These are phyloP conservation scores for Euglossa dilemma DNA, from an alignment of 1,140 invertebrate genomes.

Conservation along the genomic window DNA sequence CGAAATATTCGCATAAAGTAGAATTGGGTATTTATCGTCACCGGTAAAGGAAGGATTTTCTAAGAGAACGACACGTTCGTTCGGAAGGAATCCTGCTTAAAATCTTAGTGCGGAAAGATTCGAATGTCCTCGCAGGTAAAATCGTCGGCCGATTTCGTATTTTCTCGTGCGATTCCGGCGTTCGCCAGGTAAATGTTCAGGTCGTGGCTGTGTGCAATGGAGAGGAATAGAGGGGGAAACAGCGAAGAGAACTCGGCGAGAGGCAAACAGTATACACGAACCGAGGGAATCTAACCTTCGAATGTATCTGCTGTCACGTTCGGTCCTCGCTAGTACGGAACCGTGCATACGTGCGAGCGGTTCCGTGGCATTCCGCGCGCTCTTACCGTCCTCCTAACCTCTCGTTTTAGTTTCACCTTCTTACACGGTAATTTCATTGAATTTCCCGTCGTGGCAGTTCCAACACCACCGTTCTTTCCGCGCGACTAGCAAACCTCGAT, in stretches of 20 bases:
- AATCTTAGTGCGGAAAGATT: slow-evolving; percentile 30
- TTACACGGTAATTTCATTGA: not conserved
- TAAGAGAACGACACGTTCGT: not conserved
- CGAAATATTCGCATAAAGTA: too few species aligned
- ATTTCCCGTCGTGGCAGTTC: not conserved
- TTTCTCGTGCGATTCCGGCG: slow-evolving; percentile 63
- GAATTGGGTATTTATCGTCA: too few species aligned
- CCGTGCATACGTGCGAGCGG: slow-evolving; percentile 65
- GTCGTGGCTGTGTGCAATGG: slow-evolving; percentile 63
- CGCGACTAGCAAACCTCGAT: not conserved
- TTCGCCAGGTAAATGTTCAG: slow-evolving; percentile 78
- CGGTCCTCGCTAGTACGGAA: slow-evolving; percentile 69
- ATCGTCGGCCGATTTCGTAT: slow-evolving; percentile 61
- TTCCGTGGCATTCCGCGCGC: slow-evolving; percentile 31
- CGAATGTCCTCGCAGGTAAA: slow-evolving; percentile 25
- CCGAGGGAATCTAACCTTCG: slow-evolving; percentile 76
- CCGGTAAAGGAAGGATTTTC: not conserved
- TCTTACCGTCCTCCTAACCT: slow-evolving; percentile 13
- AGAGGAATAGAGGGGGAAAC: slow-evolving; percentile 29
- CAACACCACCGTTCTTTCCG: not conserved
- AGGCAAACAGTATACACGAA: slow-evolving; percentile 49
- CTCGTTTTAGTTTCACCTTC: not conserved
- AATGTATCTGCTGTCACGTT: slow-evolving; percentile 69
- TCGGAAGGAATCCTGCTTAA: not conserved
- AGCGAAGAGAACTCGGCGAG: slow-evolving; percentile 47